phyloP scores from a whole-genome alignment of 2,888 invertebrate species.

The Schizotus pectinicornis region DNA sequence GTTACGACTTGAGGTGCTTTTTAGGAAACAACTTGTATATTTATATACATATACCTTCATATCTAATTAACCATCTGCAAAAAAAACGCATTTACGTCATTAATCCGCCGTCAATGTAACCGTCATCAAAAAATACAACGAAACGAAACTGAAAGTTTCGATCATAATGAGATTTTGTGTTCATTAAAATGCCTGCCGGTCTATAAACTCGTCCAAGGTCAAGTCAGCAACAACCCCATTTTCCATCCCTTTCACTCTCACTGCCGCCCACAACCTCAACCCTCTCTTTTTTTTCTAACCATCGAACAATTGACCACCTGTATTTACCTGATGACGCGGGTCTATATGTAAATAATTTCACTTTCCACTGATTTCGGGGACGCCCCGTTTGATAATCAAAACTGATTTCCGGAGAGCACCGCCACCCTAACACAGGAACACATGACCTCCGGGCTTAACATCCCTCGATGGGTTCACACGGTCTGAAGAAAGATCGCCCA shows the following conservation, averaged over 20 bases:
- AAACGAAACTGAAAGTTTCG: conserved; percentile 29
- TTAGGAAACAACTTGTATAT: no score
- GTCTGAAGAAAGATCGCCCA: conserved; percentile 33
- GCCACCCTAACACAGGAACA: conserved; percentile 15
- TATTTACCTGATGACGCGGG: no score
- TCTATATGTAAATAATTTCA: conserved; percentile 53
- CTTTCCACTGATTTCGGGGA: conserved; percentile 38
- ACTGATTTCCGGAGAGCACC: conserved; percentile 8
- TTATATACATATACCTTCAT: no score
- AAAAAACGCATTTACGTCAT: no score
- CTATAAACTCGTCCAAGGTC: conserved; percentile 18
- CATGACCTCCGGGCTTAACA: conserved; percentile 29
- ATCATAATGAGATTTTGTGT: conserved; percentile 12
- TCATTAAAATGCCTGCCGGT: conserved; percentile 24
- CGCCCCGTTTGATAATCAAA: conserved; percentile 28
- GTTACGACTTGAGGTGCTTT: no score
- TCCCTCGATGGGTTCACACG: conserved; percentile 51
- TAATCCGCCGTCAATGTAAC: no score
- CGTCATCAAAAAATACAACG: no score
- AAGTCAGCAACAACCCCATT: conserved; percentile 30
- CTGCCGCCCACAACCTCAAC: conserved; percentile 15
- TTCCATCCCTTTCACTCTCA: conserved; percentile 33
- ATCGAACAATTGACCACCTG: conserved; percentile 43
- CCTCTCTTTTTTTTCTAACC: conserved; percentile 21
- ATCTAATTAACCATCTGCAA: no score